A percentile compares a stretch with the other conserved stretches of the same genome.
Evolutionary conservation across 2,888 invertebrate species (phyloP).

Genomic region (Drosophila parthenogenetica): DNA sequence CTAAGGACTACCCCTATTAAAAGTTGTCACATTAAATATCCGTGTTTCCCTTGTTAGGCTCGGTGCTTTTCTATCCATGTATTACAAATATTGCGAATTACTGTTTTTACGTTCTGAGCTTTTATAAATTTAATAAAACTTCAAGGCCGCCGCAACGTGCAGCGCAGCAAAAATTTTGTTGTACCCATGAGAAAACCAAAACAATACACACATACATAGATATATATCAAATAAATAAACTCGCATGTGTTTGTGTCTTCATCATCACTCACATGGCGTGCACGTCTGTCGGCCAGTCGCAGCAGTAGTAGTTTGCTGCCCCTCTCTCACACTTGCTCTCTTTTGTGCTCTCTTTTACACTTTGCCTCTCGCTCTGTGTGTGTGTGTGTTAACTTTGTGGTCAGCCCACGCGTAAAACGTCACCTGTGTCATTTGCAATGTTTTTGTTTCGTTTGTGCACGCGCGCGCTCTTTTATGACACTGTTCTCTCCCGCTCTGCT

Average conservation of each 20-base stretch:
- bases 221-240: constrained; percentile 19
- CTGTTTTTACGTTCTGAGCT: constrained; percentile 39
- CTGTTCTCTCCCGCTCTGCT: constrained; percentile 8
- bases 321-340: constrained; percentile 1
- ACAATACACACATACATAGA: constrained; percentile 49
- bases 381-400: constrained; percentile 21
- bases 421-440: constrained; percentile 79
- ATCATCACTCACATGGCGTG: constrained; percentile 60
- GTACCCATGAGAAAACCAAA: constrained; percentile 68
- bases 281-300: constrained; percentile 47
- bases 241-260: constrained; percentile 33
- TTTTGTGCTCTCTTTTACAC: background rate
- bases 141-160: constrained; percentile 75
- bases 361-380: background rate
- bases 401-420: constrained; percentile 68
- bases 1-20: too few species aligned
- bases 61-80: too few species aligned
- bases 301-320: constrained; percentile 16
- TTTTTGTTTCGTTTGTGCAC: constrained; percentile 61
- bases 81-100: background rate
- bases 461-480: constrained; percentile 15
- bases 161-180: constrained; percentile 61
- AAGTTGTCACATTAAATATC: too few species aligned
- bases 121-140: constrained; percentile 79
- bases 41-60: too few species aligned